Percentiles rank a stretch among this genome's conserved stretches.
phyloP scores from a whole-genome alignment of 1,140 invertebrate genomes.

The Drosophila yakuba region DNA sequence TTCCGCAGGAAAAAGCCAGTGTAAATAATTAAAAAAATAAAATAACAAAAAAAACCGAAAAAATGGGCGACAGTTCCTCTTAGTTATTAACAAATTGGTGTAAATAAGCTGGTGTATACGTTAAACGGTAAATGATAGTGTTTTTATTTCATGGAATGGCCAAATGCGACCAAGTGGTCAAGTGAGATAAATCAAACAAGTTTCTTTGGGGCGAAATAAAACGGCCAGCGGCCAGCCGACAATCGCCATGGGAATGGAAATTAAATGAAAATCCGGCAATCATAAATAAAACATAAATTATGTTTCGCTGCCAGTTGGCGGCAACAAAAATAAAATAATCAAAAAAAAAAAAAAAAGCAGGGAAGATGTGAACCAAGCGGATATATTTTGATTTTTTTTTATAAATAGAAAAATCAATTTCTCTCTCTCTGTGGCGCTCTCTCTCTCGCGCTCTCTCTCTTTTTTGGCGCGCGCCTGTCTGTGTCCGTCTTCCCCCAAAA shows the following conservation, averaged over 20 bases:
- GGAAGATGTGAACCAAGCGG: conserved; percentile 47
- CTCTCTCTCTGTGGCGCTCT: conserved; percentile 52
- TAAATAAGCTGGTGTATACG: conserved; percentile 51
- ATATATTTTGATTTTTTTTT: conserved; percentile 84
- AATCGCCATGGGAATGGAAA: conserved; percentile 55
- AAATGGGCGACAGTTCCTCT: conserved; percentile 58
- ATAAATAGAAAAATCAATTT: conserved; percentile 84
- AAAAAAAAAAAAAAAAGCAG: conserved; percentile 63
- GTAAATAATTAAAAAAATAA: conserved; percentile 50
- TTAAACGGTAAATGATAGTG: conserved; percentile 53
- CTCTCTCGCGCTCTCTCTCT: conserved; percentile 28
- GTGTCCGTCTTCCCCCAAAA: conserved; percentile 11
- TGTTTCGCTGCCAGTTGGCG: conserved; percentile 68
- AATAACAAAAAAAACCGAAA: conserved; percentile 26
- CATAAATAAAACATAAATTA: conserved; percentile 83
- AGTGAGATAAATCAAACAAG: conserved; percentile 79
- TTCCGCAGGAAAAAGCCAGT: conserved; percentile 71
- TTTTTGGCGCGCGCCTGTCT: conserved; percentile 30
- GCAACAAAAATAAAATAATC: conserved; percentile 67
- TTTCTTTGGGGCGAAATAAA: conserved; percentile 53
- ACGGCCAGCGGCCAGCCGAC: conserved; percentile 16
- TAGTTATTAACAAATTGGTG: conserved; percentile 40
- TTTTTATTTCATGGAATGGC: conserved; percentile 12
- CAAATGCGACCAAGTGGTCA: conserved; percentile 65
- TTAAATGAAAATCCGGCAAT: conserved; percentile 48